Base-by-base conservation (phyloP, 2,888 invertebrate genomes). In the Chaetoderma sp. region DNA sequence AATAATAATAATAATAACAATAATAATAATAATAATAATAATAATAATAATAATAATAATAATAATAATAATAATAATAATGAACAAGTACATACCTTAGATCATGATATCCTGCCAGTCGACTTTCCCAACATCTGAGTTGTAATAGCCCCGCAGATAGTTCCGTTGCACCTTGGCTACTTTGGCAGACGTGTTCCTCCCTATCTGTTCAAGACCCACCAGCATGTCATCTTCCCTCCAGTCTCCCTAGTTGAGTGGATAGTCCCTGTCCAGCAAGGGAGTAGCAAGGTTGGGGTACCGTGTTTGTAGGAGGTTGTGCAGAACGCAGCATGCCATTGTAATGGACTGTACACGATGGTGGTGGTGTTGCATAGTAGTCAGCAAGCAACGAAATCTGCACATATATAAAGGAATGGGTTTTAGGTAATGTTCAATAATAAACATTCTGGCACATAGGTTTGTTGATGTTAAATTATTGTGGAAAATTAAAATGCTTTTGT, bases 151-250 rank as follows among this genome's bases (percentile, higher is more conserved):
- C 18, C 32, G 36, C n/a, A 32, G 18, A 18, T 59, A 25, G 4
- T 27, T 6, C 6, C 50, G 5, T n/a, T 28, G 32, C 25, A 18
- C 13, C 28, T 4, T 60, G 28, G 49, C 52, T 42, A 32, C 50
- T 30, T 50, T 50, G 27, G 28, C 13, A 6, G 50, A 50, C 25
- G 50, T 50, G 28, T 50, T 50, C 6, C 50, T 30, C 13, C 27
- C 36, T 6, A 59, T 4, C 4, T 16, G 39, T 36, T 23, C 23
- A 23, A 36, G 47, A 4, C 50, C 63, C 23, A 16, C 39, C 49
- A 60, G n/a, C 2, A 21, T 36, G n/a, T 21, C 32, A 32, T 52
- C 54, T 16, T 52, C 44, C 33, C 64, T 52, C 64, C 64, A 64
- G 6, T 42, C 50, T 4, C 64, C 64, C 4, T 27, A 42, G 32